phyloP scores from a whole-genome alignment of 2,113 vertebrate species.

The Microtus oregoni region DNA sequence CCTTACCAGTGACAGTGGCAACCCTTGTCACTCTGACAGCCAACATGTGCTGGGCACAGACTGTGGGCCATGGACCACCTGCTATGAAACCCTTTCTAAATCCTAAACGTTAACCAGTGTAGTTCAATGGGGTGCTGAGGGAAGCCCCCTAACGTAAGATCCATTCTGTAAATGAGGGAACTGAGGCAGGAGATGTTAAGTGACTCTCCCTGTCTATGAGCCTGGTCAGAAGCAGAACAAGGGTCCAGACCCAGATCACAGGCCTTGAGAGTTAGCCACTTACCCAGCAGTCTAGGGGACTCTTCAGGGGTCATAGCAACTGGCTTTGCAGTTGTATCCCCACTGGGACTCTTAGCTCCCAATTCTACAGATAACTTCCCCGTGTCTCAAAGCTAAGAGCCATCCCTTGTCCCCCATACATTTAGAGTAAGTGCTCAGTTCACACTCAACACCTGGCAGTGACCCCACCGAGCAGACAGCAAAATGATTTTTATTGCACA shows the following conservation, averaged over 20 bases:
- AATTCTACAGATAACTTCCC: neutral
- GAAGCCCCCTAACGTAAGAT: neutral
- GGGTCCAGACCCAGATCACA: neutral
- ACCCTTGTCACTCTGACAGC: rapidly evolving
- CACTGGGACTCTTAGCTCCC: neutral
- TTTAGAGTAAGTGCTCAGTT: neutral
- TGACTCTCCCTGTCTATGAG: too few species aligned
- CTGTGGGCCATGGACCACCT: rapidly evolving
- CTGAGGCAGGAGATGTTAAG: neutral
- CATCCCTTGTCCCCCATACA: neutral
- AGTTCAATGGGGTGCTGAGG: too few species aligned
- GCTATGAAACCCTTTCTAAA: neutral
- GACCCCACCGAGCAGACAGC: neutral
- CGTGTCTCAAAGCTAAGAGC: neutral
- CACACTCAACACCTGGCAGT: neutral
- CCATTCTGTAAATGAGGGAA: neutral
- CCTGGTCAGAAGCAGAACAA: neutral
- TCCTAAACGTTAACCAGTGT: neutral
- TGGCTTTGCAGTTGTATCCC: neutral
- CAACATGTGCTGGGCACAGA: rapidly evolving
- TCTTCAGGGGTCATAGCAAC: neutral
- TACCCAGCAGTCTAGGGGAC: neutral
- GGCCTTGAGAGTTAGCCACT: neutral
- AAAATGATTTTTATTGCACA: neutral
- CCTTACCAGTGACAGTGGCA: neutral